Base-by-base conservation (phyloP, 2,888 invertebrate genomes). In the Habroteleia sp. region DNA sequence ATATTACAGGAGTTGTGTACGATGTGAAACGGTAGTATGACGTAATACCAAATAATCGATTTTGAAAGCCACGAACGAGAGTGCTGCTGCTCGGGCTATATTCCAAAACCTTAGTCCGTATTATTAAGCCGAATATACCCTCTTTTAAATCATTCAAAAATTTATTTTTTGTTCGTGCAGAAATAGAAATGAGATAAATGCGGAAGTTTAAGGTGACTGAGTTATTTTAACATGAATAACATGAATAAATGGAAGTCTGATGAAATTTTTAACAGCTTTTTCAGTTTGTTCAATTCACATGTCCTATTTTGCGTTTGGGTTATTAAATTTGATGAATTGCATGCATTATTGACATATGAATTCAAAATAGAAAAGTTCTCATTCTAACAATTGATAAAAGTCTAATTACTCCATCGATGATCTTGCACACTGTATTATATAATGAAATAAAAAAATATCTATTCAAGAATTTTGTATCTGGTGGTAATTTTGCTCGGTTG, bases 141-240 rank as follows among this genome's bases (percentile, higher is more conserved):
- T 58, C 27, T 66, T 58, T 35, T 27, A 39, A 41, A 46, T 48
- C 37, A 56, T 58, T 68, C 46, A 41, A 68, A 68, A 58, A 39
- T 37, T 56, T 48, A 48, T 41, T 68, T 58, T 42, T 68, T 68
- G 48, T 56, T 68, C 46, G 27, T 13, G 14, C 48, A 13, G 44
- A 68, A 68, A 50, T 68, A 60, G 42, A 50, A 27, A 10, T 20
- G 41, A 16, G 23, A 50, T 41, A 48, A 68, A 68, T 35, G 48
- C 56, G 68, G 68, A 68, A 68, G 58, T 68, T 50, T 11, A 13
- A 39, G 29, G 17, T 7, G 56, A 50, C 39, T 11, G 50, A 46
- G 68, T 58, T 68, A 68, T 68, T 68, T 68, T 68, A 25, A 68
- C 56, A 42, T 35, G 50, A 58, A 48, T 68, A 58, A 58, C 35